Evolutionary conservation across 2,888 invertebrate species (phyloP).

Genomic region (Cephus rjabovi): DNA sequence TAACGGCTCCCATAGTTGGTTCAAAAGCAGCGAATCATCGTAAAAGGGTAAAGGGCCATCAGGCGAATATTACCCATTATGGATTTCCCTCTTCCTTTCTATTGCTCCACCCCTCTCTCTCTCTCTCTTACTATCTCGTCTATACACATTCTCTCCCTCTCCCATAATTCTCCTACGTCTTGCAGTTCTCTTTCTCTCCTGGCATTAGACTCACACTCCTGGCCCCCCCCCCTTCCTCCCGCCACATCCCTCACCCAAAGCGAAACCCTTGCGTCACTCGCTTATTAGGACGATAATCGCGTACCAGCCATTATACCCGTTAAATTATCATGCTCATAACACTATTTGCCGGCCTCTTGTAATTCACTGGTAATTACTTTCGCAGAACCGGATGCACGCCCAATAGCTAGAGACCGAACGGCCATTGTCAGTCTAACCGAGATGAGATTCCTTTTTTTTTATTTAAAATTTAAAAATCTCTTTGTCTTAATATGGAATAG

Average conservation of each 20-base stretch:
- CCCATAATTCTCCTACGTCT: slow-evolving; percentile 14
- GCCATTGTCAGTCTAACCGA: background rate
- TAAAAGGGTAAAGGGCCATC: slow-evolving; percentile 39
- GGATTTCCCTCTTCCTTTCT: slow-evolving; percentile 14
- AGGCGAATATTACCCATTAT: slow-evolving; percentile 34
- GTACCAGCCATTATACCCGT: slow-evolving; percentile 57
- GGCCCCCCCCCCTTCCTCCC: slow-evolving; percentile 1
- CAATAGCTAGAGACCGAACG: slow-evolving; percentile 30
- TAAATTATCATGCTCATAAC: slow-evolving; percentile 58
- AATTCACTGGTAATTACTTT: slow-evolving; percentile 62
- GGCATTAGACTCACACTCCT: slow-evolving; percentile 6
- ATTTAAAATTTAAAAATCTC: background rate
- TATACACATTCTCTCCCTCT: slow-evolving; percentile 3
- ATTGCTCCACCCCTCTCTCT: slow-evolving; percentile 17
- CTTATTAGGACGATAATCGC: slow-evolving; percentile 65
- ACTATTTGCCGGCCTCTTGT: slow-evolving; percentile 45
- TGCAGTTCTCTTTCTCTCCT: slow-evolving; percentile 10
- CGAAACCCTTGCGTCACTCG: slow-evolving; percentile 56
- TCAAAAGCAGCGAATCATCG: slow-evolving; percentile 34
- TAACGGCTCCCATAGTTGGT: slow-evolving; percentile 33
- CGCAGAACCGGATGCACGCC: slow-evolving; percentile 52
- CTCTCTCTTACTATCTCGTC: slow-evolving; percentile 24
- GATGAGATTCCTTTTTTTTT: background rate
- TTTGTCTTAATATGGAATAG: background rate
- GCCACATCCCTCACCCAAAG: slow-evolving; percentile 25